Evolutionary conservation across 2,113 vertebrate genomes (phyloP), one percentile per base, ranked within the genome.

Genomic region (Trichechus manatus): DNA sequence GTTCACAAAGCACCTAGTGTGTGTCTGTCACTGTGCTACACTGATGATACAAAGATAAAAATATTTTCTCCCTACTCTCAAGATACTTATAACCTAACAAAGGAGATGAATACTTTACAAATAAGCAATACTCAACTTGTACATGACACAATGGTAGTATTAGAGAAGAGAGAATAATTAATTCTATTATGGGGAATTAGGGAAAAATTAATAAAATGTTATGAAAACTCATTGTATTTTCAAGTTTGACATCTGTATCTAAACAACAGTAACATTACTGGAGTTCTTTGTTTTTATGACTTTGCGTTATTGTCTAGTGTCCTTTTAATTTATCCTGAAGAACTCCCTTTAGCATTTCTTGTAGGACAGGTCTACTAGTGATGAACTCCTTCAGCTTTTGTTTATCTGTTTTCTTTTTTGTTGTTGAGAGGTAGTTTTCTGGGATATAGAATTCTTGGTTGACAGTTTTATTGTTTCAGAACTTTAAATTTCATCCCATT

Each of bases 191-290:
- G 44, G 27, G 42, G 53, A 92, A 61, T 75, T 81, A 91, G 29
- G 20, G 68, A 63, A 72, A 72, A 27, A 74, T 90, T 36, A 42
- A 66, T 77, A 74, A 74, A 79, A 68, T 66, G 29, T 70, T 86
- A 23, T 44, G 31, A 94, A 91, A 86, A 25, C 4, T 17, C 5
- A 9, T 74, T 91, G 56, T 91, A 29, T 79, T 93, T 89, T 23
- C 56, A 87, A 77, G 64, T 56, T 77, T 96, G 47, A 5, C 47
- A 89, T 83, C 27, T 87, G 23, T 79, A n/a, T 89, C 13, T 94
- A 84, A 83, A 66, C 6, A 84, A 66, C 6, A 91, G 9, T 39
- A 31, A 39, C 63, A 13, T 86, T 91, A 56, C 36, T 19, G 36
- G 70, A 22, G n/a, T 36, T 39, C 70, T 74, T 33, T 70, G 59